These are phyloP conservation scores for Tympanuchus pallidicinctus DNA, from an alignment of 2,113 vertebrate genomes.

Conservation along the genomic window DNA sequence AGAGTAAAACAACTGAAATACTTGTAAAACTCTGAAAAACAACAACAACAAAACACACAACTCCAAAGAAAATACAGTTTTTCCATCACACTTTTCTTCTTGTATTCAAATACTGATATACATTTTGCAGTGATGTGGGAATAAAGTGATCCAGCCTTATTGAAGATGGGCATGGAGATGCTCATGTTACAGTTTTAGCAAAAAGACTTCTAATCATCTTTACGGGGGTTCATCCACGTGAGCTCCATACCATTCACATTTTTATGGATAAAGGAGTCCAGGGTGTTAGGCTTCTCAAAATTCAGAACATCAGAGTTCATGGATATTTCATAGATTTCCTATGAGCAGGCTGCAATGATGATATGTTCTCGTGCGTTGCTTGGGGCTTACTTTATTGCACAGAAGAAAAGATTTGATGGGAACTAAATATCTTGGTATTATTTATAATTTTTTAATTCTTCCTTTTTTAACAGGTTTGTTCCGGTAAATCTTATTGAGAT, in stretches of 20 bases:
- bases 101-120: background rate
- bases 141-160: background rate
- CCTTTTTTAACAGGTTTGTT: background rate
- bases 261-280: background rate
- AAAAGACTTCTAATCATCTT: background rate
- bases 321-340: background rate
- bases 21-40: background rate
- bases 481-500: background rate
- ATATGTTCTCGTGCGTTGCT: background rate
- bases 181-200: background rate
- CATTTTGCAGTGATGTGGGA: background rate
- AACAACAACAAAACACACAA: background rate
- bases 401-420: background rate
- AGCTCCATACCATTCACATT: background rate
- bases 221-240: background rate
- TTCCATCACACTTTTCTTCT: background rate
- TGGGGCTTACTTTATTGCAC: background rate
- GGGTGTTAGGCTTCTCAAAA: background rate
- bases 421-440: background rate
- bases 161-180: background rate
- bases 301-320: background rate
- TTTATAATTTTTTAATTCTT: background rate
- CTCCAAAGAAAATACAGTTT: background rate
- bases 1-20: background rate
- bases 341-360: background rate